Percentiles rank a stretch among this genome's conserved stretches.
phyloP scores from a whole-genome alignment of 2,797 vertebrate species.

The Myoxocephalus aenaeus region DNA sequence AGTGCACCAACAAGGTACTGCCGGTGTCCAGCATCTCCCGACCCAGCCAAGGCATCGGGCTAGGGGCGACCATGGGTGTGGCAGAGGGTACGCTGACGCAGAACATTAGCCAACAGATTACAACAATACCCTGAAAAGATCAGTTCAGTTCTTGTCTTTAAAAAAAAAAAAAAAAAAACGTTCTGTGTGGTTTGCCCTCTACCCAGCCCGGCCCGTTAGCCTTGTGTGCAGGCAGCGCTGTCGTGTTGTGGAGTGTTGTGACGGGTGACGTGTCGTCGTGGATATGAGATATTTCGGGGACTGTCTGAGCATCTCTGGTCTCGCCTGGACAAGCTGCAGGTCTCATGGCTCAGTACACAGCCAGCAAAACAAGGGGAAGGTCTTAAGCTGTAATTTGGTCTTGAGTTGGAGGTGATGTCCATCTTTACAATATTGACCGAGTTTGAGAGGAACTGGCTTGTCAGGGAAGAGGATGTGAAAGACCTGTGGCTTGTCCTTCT shows the following conservation, averaged over 20 bases:
- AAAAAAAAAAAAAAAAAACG: neutral
- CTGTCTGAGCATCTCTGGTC: slow-evolving; percentile 71
- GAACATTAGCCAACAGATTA: slow-evolving; percentile 29
- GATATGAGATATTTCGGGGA: slow-evolving; percentile 66
- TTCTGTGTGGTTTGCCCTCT: slow-evolving; percentile 67
- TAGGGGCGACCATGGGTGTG: slow-evolving; percentile 43
- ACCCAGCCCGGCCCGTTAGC: slow-evolving; percentile 58
- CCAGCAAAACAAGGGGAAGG: slow-evolving; percentile 4
- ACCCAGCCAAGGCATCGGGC: slow-evolving; percentile 70
- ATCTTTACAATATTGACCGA: slow-evolving; percentile 20
- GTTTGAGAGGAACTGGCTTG: slow-evolving; percentile 26
- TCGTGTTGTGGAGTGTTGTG: slow-evolving; percentile 86
- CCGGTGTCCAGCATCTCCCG: slow-evolving; percentile 78
- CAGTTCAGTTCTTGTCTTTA: neutral
- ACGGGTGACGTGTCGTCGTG: slow-evolving; percentile 76
- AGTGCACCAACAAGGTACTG: slow-evolving; percentile 97
- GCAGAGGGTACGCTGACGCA: slow-evolving; percentile 63
- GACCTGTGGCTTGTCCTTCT: slow-evolving; percentile 78
- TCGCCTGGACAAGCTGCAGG: slow-evolving; percentile 77
- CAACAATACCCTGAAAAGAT: neutral
- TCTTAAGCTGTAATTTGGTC: slow-evolving; percentile 17
- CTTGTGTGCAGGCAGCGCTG: slow-evolving; percentile 76
- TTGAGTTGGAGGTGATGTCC: slow-evolving; percentile 7
- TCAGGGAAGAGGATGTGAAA: slow-evolving; percentile 64
- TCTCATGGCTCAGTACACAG: slow-evolving; percentile 53